phyloP scores from a whole-genome alignment of 2,888 invertebrate species.

The Noctua pronuba region DNA sequence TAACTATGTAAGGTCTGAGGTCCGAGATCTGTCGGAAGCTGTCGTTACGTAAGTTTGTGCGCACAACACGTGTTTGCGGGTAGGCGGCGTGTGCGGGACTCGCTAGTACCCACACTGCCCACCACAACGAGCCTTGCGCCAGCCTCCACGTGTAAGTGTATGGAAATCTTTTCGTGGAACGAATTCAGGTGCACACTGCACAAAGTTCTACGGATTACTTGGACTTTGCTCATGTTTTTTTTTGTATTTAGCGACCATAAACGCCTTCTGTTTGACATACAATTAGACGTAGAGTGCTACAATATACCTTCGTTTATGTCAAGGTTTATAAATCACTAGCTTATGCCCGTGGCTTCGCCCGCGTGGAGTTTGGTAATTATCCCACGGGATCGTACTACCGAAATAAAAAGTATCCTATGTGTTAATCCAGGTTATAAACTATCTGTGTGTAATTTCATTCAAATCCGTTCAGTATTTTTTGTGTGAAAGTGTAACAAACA shows the following conservation, averaged over 20 bases:
- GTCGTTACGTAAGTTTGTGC: slow-evolving; percentile 9
- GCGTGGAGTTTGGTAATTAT: too few species aligned
- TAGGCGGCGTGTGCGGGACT: background rate
- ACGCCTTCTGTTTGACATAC: background rate
- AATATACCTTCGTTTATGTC: background rate
- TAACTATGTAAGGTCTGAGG: slow-evolving; percentile 14
- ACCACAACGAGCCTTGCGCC: background rate
- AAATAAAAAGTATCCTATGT: too few species aligned
- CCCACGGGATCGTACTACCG: too few species aligned
- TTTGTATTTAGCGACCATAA: background rate
- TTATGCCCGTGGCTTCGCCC: too few species aligned
- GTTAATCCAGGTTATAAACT: too few species aligned
- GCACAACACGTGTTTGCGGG: slow-evolving; percentile 30
- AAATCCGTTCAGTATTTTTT: too few species aligned
- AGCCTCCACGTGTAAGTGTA: slow-evolving; percentile 28
- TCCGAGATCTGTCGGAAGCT: background rate
- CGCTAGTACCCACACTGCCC: background rate
- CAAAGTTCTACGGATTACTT: background rate
- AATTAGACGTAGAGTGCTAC: background rate
- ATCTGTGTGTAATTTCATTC: too few species aligned
- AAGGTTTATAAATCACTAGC: background rate
- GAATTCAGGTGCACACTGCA: background rate
- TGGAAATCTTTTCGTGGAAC: background rate
- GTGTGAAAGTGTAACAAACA: too few species aligned
- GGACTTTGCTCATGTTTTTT: background rate